A percentile compares a stretch with the other conserved stretches of the same genome.
These are phyloP conservation scores for Hafferia zeledoni DNA, from an alignment of 2,797 vertebrate genomes.

Conservation along the genomic window DNA sequence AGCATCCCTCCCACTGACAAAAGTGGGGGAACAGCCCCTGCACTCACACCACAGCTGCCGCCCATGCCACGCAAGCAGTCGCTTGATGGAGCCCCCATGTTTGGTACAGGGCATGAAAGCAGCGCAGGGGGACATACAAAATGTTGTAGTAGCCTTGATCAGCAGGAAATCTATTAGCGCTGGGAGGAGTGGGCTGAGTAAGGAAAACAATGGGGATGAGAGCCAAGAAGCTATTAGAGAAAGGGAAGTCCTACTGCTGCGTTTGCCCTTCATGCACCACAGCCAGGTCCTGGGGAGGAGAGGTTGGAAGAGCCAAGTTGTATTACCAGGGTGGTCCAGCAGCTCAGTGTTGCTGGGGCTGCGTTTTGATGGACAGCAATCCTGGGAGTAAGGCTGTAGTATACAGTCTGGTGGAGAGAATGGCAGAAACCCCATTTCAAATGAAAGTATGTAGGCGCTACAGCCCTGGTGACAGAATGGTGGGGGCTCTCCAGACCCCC, in stretches of 20 bases:
- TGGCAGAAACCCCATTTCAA: background rate
- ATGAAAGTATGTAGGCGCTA: background rate
- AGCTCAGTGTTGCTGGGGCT: background rate
- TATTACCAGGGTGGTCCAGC: background rate
- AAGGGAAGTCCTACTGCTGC: conserved; percentile 35
- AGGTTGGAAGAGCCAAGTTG: background rate
- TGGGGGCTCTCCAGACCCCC: background rate
- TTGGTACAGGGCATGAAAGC: accelerated
- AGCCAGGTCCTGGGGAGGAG: background rate
- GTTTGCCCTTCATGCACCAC: background rate
- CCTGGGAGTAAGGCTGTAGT: background rate
- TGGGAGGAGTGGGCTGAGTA: conserved; percentile 24
- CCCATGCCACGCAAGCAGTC: accelerated
- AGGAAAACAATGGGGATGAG: conserved; percentile 30
- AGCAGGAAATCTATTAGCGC: conserved; percentile 44
- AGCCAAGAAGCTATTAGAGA: conserved; percentile 49
- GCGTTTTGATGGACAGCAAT: background rate
- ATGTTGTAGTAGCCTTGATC: conserved; percentile 31
- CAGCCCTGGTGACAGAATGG: accelerated
- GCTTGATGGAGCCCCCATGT: accelerated
- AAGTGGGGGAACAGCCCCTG: background rate
- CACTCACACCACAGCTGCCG: accelerated
- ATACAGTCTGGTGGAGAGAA: background rate
- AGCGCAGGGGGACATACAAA: background rate
- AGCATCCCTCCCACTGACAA: accelerated